Percentiles rank a stretch among this genome's conserved stretches.
These are phyloP conservation scores for Agrotis ipsilon DNA, from an alignment of 2,888 invertebrate genomes.

Conservation along the genomic window DNA sequence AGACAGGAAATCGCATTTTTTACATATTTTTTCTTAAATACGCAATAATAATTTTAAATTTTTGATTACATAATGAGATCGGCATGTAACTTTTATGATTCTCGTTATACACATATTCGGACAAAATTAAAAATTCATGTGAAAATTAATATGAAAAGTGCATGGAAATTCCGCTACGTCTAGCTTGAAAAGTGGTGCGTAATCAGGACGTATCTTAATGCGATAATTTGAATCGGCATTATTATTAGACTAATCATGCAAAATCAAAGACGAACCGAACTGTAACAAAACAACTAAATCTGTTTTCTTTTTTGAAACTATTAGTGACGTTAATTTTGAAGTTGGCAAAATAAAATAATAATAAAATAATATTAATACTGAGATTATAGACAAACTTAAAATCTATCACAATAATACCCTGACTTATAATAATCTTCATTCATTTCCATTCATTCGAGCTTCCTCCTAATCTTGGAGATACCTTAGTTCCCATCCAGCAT, in stretches of 20 bases:
- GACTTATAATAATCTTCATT: constrained; percentile 21
- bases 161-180: too few species aligned
- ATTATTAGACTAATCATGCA: too few species aligned
- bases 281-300: background rate
- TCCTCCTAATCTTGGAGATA: background rate
- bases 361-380: background rate
- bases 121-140: too few species aligned
- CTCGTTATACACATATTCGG: too few species aligned
- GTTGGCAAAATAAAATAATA: constrained; percentile 5
- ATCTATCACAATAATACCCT: constrained; percentile 45
- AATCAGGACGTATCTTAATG: too few species aligned
- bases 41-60: background rate
- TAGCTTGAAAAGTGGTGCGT: too few species aligned
- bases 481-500: background rate
- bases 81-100: too few species aligned
- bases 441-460: background rate
- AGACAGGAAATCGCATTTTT: background rate
- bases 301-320: background rate
- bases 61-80: too few species aligned
- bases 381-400: constrained; percentile 24
- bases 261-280: too few species aligned
- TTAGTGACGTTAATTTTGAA: background rate
- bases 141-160: too few species aligned
- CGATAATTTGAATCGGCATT: too few species aligned
- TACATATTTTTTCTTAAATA: background rate